Evolutionary conservation across 2,888 invertebrate genomes (phyloP), one percentile per base, ranked within the genome.

Genomic region (Platyscelio sp.): DNA sequence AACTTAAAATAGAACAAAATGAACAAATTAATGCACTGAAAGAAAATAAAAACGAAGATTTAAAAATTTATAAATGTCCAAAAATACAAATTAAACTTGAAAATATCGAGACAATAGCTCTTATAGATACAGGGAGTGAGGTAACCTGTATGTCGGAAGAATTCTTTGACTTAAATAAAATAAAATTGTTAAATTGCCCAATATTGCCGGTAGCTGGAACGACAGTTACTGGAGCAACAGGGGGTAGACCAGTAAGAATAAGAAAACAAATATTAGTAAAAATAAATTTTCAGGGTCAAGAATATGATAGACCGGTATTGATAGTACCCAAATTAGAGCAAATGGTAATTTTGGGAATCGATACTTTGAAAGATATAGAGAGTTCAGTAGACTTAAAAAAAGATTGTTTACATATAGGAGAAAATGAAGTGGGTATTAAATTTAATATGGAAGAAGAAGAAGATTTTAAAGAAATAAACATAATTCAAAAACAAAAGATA

Each of bases 61-160:
- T 33, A 33, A 5, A 33, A 33, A 9, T 33, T 33, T 33, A 33
- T 33, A 33, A 33, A 43, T 43, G 43, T 15, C 43, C 43, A 43
- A 43, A 43, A 15, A 43, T 43, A 43, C 9, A 43, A 43, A 43
- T 43, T 15, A 43, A 43, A 43, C 6, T 43, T 15, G n/a, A 43
- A 43, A 43, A 43, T 43, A 60, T 60, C 33, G 9, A 38, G 20
- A 11, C 13, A 27, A 46, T 27, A 7, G 49, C 49, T 22, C 49
- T 65, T 5, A 20, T 46, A 27, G 49, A 65, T 49, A 49, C 63
- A 61, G 40, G 61, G 6, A 61, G 61, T 61, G 61, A 61, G 18
- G 22, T 61, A 38, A 61, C 61, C 40, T 61, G 61, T 20, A 61
- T 61, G 13, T 61, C 61, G 18, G 38, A 61, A 22, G 22, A 20